Percentiles rank a stretch among this genome's conserved stretches.
These are phyloP conservation scores for Diarsia rubi DNA, from an alignment of 2,888 invertebrate species.

Conservation along the genomic window DNA sequence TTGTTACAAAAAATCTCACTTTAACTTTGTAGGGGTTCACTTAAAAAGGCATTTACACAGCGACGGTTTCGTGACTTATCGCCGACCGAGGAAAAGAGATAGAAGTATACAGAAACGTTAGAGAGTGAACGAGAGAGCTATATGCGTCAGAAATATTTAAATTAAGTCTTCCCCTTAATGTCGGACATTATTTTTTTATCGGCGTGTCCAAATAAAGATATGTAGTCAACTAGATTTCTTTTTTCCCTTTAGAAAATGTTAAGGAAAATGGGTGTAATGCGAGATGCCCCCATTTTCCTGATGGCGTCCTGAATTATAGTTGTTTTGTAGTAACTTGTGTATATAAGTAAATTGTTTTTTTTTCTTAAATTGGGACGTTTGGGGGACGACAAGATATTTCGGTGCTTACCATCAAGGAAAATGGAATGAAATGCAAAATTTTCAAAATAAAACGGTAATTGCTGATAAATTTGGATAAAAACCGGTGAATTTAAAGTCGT, in stretches of 20 bases:
- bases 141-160: conserved; percentile 86
- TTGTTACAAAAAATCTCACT: conserved; percentile 75
- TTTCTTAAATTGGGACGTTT: conserved; percentile 30
- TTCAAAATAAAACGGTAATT: conserved; percentile 5
- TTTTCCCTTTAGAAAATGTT: conserved; percentile 71
- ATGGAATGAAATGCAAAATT: conserved; percentile 10
- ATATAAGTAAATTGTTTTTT: conserved; percentile 54
- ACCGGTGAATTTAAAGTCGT: background rate
- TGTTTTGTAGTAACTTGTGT: conserved; percentile 52
- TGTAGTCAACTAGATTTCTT: conserved; percentile 73
- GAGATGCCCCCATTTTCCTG: conserved; percentile 57
- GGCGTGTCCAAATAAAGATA: conserved; percentile 86
- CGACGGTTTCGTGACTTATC: conserved; percentile 83
- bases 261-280: conserved; percentile 64
- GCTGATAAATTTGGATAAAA: conserved; percentile 19
- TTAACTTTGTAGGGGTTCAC: conserved; percentile 79
- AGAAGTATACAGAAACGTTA: conserved; percentile 44
- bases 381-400: conserved; percentile 12
- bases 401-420: conserved; percentile 15
- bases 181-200: conserved; percentile 90
- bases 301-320: conserved; percentile 61
- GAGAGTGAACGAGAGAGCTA: conserved; percentile 69
- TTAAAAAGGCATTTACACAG: conserved; percentile 87
- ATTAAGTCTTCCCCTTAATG: conserved; percentile 89
- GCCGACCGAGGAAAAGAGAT: conserved; percentile 73